Evolutionary conservation across 2,888 invertebrate species (phyloP), one percentile per base, ranked within the genome.

Genomic region (Drosophila kuntzei): DNA sequence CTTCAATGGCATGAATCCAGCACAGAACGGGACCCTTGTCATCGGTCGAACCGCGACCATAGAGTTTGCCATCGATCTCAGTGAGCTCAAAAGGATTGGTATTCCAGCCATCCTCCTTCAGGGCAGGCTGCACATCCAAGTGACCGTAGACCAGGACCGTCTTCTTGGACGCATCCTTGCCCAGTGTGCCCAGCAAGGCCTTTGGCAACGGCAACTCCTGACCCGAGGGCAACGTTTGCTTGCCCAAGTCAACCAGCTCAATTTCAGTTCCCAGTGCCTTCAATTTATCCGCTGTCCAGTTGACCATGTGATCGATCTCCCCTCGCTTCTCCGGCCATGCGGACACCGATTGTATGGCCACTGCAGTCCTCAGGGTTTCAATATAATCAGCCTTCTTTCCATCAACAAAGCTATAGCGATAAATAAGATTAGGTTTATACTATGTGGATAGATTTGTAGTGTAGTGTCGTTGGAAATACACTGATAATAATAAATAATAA

Each of bases 71-170:
- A 93, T 98, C 94, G 67, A 95, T 95, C 91, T 98, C 98, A 20
- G 95, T 95, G 60, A 99, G 93, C 22, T 94, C 95, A 93, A 99
- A 99, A 0, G 99, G 99, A 67, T 99, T 98, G 0, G 98, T 96
- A 76, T 96, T 94, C 99, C 99, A 99, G 0, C 99, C 99, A 93
- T 99, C 99, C 71, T 96, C 96, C 90, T 95, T 95, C 29, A 95
- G 92, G 0, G 99, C 99, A 9, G 99, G 99, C 91, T 99, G 99
- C 0, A 99, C 99, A 93, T 99, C 99, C 89, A 99, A 94, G 93
- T 99, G 99, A 0, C 99, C 99, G 92, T 99, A 99, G 62, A 99
- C 94, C 63, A 97, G 95, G 43, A 99, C 95, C 6, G 99, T 99
- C 90, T 97, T 98, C 93, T 99, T 99, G 39, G 94, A 94, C 0